These are phyloP conservation scores for Athene cunicularia DNA, from an alignment of 2,113 vertebrate species.

Conservation along the genomic window DNA sequence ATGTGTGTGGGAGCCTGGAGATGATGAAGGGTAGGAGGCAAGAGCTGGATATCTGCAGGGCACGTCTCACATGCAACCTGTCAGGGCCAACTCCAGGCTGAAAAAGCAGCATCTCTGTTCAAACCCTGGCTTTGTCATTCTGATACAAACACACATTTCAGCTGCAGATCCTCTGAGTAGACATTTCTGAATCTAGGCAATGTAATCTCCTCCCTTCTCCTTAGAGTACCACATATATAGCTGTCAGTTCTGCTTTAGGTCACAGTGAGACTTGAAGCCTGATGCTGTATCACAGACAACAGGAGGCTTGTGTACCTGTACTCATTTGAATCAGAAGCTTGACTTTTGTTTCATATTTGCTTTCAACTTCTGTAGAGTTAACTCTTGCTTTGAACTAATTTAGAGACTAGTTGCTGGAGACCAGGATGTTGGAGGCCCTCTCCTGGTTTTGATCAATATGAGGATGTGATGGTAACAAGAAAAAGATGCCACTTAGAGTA, in stretches of 20 bases:
- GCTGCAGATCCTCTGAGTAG: not conserved
- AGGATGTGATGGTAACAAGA: not conserved
- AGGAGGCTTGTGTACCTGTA: not conserved
- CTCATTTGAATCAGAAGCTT: not conserved
- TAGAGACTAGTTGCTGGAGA: not conserved
- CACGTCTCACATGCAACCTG: not conserved
- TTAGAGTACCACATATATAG: not conserved
- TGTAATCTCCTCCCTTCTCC: not conserved
- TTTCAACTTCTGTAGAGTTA: not conserved
- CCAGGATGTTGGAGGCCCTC: not conserved
- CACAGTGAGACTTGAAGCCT: accelerated
- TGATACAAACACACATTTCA: not conserved
- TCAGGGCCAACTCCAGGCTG: not conserved
- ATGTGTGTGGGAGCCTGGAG: not conserved
- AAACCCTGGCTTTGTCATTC: not conserved
- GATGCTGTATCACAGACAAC: not conserved
- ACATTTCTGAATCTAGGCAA: not conserved
- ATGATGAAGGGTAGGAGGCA: not conserved
- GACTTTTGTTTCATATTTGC: not conserved
- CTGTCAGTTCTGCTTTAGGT: not conserved
- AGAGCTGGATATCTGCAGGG: not conserved
- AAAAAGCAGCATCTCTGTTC: not conserved
- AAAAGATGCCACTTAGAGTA: not conserved
- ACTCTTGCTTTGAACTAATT: not conserved
- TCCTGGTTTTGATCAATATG: not conserved